Evolutionary conservation across 2,113 vertebrate species (phyloP), one percentile per base, ranked within the genome.

Genomic region (Neogobius melanostomus): DNA sequence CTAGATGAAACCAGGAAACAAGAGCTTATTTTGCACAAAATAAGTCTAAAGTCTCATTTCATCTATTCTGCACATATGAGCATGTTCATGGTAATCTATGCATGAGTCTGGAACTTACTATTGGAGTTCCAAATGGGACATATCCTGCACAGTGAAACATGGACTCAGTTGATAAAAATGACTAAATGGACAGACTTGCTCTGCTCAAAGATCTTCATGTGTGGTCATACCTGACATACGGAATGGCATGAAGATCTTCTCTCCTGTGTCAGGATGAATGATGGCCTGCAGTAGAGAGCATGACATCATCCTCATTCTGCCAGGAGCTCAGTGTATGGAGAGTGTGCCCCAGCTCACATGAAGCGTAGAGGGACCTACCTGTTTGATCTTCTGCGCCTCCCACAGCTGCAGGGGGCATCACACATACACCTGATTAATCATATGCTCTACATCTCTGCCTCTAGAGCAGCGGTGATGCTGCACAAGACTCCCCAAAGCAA

Each of bases 181-280:
- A 74, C 51, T 56, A 48, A 79, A 87, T 81, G 82, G 67, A 61
- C 11, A 8, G 59, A 69, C 52, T 74, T 48, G 3, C 62, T 36
- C 57, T 53, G 0, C 2, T 54, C 66, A 77, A 86, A 91, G 87
- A 89, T 91, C 88, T 91, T 89, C 88, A 88, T 86, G 14, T 52
- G 36, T 49, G 15, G 73, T 71, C 75, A 0, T 95, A 99, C 98
- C 98, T 95, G 98, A 99, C 98, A 99, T 99, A 76, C 98, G 92
- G 91, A 99, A 99, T 79, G 98, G 98, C 96, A 98, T 98, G 94
- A 99, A 98, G 92, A 99, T 98, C 92, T 98, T 98, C 92, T 99
- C 95, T 14, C 97, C 96, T 6, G 97, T 99, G 77, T 99, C 98
- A 0, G 97, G 98, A 60, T 99, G 98, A 87, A 99, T 95, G 90